These are phyloP conservation scores for Xylota segnis DNA, from an alignment of 2,888 invertebrate species.

Conservation along the genomic window DNA sequence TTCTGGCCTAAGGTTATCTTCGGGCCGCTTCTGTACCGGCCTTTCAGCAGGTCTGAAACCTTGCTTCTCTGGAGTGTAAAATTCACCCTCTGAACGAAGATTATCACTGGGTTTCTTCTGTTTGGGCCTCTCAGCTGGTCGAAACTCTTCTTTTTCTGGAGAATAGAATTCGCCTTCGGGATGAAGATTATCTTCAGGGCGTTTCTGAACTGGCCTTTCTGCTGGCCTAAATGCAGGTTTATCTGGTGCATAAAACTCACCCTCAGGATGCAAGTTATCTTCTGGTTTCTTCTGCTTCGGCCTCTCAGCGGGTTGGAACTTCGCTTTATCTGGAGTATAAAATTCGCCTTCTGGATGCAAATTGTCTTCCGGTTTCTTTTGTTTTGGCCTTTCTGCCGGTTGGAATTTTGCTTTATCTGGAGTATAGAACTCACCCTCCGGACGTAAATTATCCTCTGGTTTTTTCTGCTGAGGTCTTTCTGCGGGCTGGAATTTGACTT, in stretches of 20 bases:
- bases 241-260: constrained; percentile 85
- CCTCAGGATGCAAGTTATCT: constrained; percentile 87
- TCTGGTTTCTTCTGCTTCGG: constrained; percentile 84
- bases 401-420: constrained; percentile 84
- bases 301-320: constrained; percentile 86
- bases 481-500: constrained; percentile 81
- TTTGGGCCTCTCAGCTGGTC: constrained; percentile 85
- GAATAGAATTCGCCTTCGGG: constrained; percentile 86
- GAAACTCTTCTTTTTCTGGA: constrained; percentile 84
- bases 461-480: constrained; percentile 84
- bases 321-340: constrained; percentile 84
- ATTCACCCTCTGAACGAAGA: constrained; percentile 86
- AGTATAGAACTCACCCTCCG: constrained; percentile 86
- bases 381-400: constrained; percentile 85
- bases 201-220: constrained; percentile 83
- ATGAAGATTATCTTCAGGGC: constrained; percentile 84
- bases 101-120: constrained; percentile 85
- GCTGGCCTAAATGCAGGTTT: constrained; percentile 84
- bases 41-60: constrained; percentile 82
- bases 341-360: constrained; percentile 86
- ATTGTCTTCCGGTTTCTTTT: constrained; percentile 86
- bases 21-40: constrained; percentile 84
- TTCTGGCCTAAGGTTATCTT: constrained; percentile 86
- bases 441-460: constrained; percentile 86
- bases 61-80: constrained; percentile 81